phyloP scores from a whole-genome alignment of 1,140 invertebrate genomes.

The Trachelipus rathkii region DNA sequence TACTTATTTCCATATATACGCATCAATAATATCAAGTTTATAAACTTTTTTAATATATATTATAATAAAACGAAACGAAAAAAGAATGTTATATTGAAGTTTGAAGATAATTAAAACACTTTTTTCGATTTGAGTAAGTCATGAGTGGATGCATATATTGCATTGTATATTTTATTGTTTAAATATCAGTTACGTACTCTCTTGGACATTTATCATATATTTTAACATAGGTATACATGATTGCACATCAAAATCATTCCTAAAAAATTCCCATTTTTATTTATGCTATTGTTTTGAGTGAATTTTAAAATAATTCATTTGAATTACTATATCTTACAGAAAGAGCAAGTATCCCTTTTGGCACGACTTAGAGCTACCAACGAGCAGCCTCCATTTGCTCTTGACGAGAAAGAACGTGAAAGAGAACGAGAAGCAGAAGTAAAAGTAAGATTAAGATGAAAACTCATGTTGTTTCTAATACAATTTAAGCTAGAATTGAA shows the following conservation, averaged over 20 bases:
- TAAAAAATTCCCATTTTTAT: neutral
- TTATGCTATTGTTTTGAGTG: neutral
- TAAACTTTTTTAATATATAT: too few relatives aligned
- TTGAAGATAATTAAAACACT: too few relatives aligned
- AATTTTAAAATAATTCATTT: neutral
- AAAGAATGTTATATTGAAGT: too few relatives aligned
- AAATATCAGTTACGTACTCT: too few relatives aligned
- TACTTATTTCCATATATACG: too few relatives aligned
- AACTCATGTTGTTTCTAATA: neutral
- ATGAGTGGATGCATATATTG: too few relatives aligned
- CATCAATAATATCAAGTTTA: too few relatives aligned
- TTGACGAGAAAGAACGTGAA: conserved; percentile 49
- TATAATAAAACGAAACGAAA: too few relatives aligned
- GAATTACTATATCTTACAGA: conserved; percentile 49
- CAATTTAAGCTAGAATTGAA: neutral
- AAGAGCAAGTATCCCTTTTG: conserved; percentile 88
- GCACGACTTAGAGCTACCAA: conserved; percentile 86
- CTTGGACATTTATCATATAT: too few relatives aligned
- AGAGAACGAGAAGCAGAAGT: conserved; percentile 53
- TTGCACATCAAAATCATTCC: neutral
- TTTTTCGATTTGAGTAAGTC: too few relatives aligned
- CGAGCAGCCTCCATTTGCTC: conserved; percentile 57
- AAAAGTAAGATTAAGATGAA: conserved; percentile 50
- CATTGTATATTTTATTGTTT: too few relatives aligned
- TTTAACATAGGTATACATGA: too few relatives aligned